phyloP scores from a whole-genome alignment of 2,113 vertebrate species.

The Lycocorax pyrrhopterus region DNA sequence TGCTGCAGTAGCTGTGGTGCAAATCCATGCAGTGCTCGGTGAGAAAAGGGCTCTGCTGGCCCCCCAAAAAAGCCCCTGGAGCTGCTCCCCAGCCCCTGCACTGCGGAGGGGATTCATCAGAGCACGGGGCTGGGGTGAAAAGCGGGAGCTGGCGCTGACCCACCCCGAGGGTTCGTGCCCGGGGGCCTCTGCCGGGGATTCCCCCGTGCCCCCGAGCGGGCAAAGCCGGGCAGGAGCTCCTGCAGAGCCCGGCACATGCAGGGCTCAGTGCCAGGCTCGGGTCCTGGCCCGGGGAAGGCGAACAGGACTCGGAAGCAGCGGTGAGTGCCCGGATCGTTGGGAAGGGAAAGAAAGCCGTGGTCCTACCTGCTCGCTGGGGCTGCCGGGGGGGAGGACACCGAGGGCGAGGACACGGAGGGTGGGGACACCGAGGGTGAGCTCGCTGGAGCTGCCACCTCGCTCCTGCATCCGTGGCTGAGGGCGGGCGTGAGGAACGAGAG shows the following conservation, averaged over 20 bases:
- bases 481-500: fast-evolving
- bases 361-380: not conserved
- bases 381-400: not conserved
- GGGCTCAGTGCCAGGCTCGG: not conserved
- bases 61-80: not conserved
- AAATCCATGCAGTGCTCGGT: not conserved
- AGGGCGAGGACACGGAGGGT: not conserved
- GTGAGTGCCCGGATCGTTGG: fast-evolving
- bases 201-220: not conserved
- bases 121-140: not conserved
- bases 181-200: fast-evolving
- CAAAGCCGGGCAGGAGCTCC: not conserved
- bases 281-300: not conserved
- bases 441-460: not conserved
- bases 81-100: not conserved
- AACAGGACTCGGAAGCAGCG: fast-evolving
- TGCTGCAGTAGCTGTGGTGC: not conserved
- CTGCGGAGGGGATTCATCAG: fast-evolving
- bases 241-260: not conserved
- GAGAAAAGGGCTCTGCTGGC: not conserved
- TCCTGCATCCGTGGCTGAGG: not conserved
- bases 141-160: not conserved
- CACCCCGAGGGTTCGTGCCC: not conserved
- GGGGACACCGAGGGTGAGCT: fast-evolving
- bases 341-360: not conserved